Evolutionary conservation across 2,797 vertebrate genomes (phyloP), one percentile per base, ranked within the genome.

Genomic region (Diceros bicornis): DNA sequence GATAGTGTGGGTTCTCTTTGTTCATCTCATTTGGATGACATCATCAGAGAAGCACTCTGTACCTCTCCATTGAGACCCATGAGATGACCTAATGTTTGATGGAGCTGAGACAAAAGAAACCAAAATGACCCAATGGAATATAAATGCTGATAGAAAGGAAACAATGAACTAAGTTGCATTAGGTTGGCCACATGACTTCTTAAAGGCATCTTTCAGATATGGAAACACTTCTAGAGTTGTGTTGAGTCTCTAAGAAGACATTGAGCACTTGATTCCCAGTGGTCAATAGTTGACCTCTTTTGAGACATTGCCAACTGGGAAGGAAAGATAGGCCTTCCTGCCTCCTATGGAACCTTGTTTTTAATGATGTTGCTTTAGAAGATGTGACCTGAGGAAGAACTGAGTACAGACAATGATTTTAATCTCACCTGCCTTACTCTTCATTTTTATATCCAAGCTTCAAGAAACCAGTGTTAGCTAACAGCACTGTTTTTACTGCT

Each of bases 11-110:
- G 59, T 44, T 92, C 55, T 21, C 61, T 96, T 78, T 87, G 27
- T 79, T 62, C 64, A 29, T 96, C 89, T 85, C 4, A 18, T 57
- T 89, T 86, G 92, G 91, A 92, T 94, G 71, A 74, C 41, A 47
- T 68, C 75, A 23, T 72, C 29, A 52, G 57, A 94, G 59, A 94
- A 96, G 64, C 50, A 72, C 13, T 83, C 71, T 78, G 34, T 55
- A 37, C 34, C 61, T 29, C 88, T 77, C 18, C 18, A 2, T 23
- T 2, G 34, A 82, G 72, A 74, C 52, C 66, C 47, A 3, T 18
- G 32, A 97, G 88, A n/a, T 68, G 61, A 82, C 72, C 72, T 83
- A 7, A 71, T 50, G 69, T 84, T 85, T 88, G 83, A 75, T 71
- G 82, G 34, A 83, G 23, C 86, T 59, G 77, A 91, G 87, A 57